phyloP scores from a whole-genome alignment of 2,888 invertebrate species.

The Dryococelus australis region DNA sequence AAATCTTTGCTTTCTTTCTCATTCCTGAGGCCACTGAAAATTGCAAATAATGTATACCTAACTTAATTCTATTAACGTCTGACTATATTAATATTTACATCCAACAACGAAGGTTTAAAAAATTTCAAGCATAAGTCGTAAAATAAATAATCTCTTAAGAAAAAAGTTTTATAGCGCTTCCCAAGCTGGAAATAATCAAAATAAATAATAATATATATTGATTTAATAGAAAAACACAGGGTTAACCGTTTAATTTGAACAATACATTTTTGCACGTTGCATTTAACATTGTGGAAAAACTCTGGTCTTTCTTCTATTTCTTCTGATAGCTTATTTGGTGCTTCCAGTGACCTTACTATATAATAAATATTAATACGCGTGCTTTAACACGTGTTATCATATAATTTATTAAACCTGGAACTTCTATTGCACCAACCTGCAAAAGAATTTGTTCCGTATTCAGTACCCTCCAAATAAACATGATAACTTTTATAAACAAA shows the following conservation, averaged over 20 bases:
- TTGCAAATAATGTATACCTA: no score
- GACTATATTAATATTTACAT: no score
- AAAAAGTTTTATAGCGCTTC: background rate
- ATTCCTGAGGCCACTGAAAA: no score
- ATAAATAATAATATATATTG: background rate
- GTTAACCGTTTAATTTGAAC: background rate
- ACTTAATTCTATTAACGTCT: no score
- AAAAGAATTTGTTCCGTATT: background rate
- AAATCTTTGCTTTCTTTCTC: no score
- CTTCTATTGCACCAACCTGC: no score
- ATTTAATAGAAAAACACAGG: background rate
- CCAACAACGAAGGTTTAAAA: no score
- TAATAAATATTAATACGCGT: background rate
- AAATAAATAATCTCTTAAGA: no score
- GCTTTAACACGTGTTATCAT: background rate
- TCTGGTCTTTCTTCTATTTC: constrained; percentile 43
- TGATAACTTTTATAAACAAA: no score
- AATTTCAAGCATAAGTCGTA: no score
- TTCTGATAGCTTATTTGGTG: constrained; percentile 37
- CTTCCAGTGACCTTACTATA: constrained; percentile 31
- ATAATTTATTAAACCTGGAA: no score
- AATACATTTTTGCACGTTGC: constrained; percentile 33
- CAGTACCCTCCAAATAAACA: background rate
- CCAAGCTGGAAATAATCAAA: background rate
- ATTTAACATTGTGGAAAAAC: constrained; percentile 45